Conservation (phyloP, 2,888 invertebrate genomes). For the Heteromyza rotundicornis region DNA sequence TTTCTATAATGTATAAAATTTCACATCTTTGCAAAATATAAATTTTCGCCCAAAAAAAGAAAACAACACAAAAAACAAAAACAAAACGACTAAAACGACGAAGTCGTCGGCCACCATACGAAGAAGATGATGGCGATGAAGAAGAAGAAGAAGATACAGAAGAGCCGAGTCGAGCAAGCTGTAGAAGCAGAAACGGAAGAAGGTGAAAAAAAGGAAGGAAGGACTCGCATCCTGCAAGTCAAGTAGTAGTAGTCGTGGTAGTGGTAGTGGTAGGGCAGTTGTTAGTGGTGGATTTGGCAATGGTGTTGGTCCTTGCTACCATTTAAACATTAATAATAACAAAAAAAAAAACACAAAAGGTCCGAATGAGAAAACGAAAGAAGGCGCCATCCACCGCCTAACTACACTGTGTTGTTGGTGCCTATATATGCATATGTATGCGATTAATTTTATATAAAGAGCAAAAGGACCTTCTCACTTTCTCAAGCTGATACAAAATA, state of each 20-base stretch:
- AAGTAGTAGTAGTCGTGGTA: background rate
- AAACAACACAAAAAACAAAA: no score
- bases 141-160: background rate
- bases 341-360: background rate
- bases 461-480: no score
- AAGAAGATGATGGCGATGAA: background rate
- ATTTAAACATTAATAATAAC: background rate
- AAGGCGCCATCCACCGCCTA: no score
- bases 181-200: background rate
- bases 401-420: no score
- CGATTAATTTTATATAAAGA: no score
- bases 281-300: background rate
- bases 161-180: background rate
- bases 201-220: background rate
- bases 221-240: background rate
- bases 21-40: constrained; percentile 9
- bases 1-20: constrained; percentile 31
- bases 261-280: no score
- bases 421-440: no score
- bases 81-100: no score
- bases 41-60: no score
- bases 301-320: background rate
- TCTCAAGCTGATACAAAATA: no score
- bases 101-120: no score
- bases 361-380: no score